Evolutionary conservation across 2,797 vertebrate species (phyloP).

Genomic region (Lerista edwardsae): DNA sequence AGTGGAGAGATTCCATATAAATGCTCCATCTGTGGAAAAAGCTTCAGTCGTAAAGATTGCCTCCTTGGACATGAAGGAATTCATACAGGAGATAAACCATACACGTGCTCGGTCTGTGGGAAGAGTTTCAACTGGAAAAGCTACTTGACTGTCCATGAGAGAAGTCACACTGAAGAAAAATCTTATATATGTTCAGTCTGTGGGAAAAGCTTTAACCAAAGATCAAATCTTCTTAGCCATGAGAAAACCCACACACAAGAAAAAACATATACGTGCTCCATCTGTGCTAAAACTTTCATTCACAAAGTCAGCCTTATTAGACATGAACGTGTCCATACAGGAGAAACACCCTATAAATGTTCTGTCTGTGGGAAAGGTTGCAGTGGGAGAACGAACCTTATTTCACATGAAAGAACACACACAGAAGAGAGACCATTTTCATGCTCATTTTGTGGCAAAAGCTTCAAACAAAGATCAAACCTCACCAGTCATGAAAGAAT

Average conservation of each 20-base stretch:
- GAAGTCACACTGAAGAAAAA: conserved; percentile 64
- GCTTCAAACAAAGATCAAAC: conserved; percentile 63
- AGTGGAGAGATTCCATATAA: conserved; percentile 64
- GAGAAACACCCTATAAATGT: conserved; percentile 62
- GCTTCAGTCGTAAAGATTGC: conserved; percentile 67
- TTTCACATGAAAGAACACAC: conserved; percentile 53
- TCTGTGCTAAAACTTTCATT: conserved; percentile 64
- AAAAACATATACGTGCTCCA: conserved; percentile 42
- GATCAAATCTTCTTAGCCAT: conserved; percentile 58
- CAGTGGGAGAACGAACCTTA: conserved; percentile 52
- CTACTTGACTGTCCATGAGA: conserved; percentile 26
- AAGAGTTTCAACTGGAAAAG: conserved; percentile 56
- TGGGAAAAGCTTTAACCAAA: conserved; percentile 68
- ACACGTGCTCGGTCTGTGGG: conserved; percentile 56
- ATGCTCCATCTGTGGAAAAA: conserved; percentile 64
- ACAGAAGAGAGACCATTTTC: conserved; percentile 57
- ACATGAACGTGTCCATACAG: conserved; percentile 63
- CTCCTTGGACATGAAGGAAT: conserved; percentile 58
- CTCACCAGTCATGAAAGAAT: conserved; percentile 61
- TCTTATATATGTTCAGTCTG: conserved; percentile 58
- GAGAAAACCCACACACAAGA: conserved; percentile 43
- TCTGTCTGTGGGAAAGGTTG: conserved; percentile 61
- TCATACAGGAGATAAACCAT: conserved; percentile 58
- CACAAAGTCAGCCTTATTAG: conserved; percentile 59
- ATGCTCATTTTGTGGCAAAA: conserved; percentile 63